phyloP scores from a whole-genome alignment of 2,888 invertebrate species.

The Spicauda simplicius region DNA sequence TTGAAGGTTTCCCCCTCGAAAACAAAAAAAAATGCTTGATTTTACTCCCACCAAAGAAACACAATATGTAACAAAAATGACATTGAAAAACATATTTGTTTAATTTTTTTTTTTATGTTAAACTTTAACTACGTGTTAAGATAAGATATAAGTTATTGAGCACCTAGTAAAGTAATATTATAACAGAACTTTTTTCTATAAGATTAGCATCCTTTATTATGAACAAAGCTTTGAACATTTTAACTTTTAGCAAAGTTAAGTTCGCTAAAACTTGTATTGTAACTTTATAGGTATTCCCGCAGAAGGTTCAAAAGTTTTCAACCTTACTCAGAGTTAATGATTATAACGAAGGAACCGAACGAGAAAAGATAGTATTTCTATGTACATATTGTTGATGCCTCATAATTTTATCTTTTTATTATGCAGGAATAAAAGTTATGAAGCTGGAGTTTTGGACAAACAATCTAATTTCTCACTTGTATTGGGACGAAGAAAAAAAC shows the following conservation, averaged over 20 bases:
- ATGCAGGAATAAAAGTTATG: too few relatives aligned
- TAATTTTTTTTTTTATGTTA: too few relatives aligned
- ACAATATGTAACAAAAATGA: too few relatives aligned
- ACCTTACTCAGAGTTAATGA: conserved; percentile 6
- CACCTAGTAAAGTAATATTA: too few relatives aligned
- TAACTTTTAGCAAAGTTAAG: conserved; percentile 7
- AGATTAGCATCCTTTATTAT: background rate
- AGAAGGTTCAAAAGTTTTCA: conserved; percentile 39
- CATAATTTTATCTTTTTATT: background rate
- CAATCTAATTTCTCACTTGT: too few relatives aligned
- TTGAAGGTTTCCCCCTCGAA: too few relatives aligned
- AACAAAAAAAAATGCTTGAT: too few relatives aligned
- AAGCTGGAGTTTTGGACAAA: background rate
- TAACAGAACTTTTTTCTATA: background rate
- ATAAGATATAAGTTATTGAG: too few relatives aligned
- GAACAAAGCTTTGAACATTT: conserved; percentile 12
- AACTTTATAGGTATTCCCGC: conserved; percentile 25
- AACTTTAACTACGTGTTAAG: too few relatives aligned
- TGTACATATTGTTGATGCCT: background rate
- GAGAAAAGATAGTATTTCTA: conserved; percentile 6
- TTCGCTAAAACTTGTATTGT: conserved; percentile 16
- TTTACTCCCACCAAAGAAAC: too few relatives aligned
- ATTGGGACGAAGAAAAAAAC: too few relatives aligned
- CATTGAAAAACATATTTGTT: too few relatives aligned
- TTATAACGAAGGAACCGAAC: conserved; percentile 11